phyloP scores from a whole-genome alignment of 1,140 invertebrate genomes.

The Hycleus cichorii region DNA sequence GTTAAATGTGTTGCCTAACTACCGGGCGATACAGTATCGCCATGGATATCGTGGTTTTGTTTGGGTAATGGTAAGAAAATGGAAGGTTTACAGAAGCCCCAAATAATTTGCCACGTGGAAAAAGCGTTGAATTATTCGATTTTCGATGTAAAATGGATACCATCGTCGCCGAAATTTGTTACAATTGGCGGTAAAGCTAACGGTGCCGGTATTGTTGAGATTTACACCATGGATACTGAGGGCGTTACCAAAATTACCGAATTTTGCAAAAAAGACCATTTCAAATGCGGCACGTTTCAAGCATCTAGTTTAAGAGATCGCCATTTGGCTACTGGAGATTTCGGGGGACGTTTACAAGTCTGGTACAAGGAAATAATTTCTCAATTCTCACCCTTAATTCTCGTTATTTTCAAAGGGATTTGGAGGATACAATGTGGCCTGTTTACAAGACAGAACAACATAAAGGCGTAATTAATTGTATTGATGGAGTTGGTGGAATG shows the following conservation, averaged over 20 bases:
- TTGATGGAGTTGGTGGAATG: conserved; percentile 88
- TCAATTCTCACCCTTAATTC: not conserved
- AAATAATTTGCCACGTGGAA: conserved; percentile 83
- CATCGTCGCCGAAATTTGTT: conserved; percentile 85
- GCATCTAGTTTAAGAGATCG: conserved; percentile 71
- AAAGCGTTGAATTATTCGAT: conserved; percentile 77
- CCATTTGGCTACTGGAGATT: conserved; percentile 84
- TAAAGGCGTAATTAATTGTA: conserved; percentile 81
- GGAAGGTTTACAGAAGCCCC: conserved; percentile 67
- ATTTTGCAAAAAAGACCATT: conserved; percentile 69
- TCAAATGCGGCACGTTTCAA: conserved; percentile 91
- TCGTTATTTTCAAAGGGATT: conserved; percentile 55
- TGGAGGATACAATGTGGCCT: conserved; percentile 64
- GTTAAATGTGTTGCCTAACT: too few relatives aligned
- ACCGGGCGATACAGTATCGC: too few relatives aligned
- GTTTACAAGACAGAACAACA: conserved; percentile 81
- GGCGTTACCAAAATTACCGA: conserved; percentile 65
- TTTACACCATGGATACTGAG: conserved; percentile 74
- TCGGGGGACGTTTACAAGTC: conserved; percentile 77
- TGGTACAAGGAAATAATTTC: conserved; percentile 48
- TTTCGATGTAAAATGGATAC: conserved; percentile 93
- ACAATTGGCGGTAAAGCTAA: conserved; percentile 77
- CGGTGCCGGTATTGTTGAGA: conserved; percentile 76
- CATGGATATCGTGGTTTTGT: too few relatives aligned
- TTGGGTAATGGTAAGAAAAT: conserved; percentile 12